Evolutionary conservation across 2,797 vertebrate species (phyloP).

Genomic region (Paramormyrops hopkinsi): DNA sequence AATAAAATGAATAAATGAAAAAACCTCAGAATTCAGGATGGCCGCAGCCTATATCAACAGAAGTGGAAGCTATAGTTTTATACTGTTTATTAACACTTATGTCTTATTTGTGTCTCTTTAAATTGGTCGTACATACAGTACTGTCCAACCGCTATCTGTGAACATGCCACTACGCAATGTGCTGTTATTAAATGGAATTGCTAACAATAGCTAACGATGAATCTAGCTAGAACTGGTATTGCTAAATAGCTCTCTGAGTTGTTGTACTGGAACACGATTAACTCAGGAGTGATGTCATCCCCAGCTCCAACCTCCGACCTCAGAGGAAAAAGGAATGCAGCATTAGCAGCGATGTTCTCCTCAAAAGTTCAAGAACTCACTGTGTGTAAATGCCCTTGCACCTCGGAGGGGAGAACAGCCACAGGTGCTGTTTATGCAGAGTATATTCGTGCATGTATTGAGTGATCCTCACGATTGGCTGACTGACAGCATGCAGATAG

Average conservation of each 20-base stretch:
- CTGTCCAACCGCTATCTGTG: background rate
- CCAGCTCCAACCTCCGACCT: background rate
- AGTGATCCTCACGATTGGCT: background rate
- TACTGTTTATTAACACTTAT: background rate
- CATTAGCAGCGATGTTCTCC: background rate
- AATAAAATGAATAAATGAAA: background rate
- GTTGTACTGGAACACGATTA: background rate
- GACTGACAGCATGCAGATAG: background rate
- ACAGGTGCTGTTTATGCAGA: background rate
- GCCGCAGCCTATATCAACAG: background rate
- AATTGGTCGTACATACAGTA: background rate
- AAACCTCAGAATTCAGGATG: background rate
- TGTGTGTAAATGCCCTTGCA: background rate
- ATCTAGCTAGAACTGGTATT: background rate
- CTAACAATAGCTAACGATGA: background rate
- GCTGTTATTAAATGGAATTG: background rate
- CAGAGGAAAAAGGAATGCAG: background rate
- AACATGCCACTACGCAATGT: background rate
- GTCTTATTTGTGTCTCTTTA: background rate
- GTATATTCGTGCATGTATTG: background rate
- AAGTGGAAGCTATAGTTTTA: background rate
- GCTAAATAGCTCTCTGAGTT: background rate
- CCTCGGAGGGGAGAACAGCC: background rate
- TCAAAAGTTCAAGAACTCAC: background rate
- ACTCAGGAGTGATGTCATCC: background rate